Percentiles rank a stretch among this genome's conserved stretches.
These are phyloP conservation scores for Saturnia pavonia DNA, from an alignment of 2,888 invertebrate genomes.

Conservation along the genomic window DNA sequence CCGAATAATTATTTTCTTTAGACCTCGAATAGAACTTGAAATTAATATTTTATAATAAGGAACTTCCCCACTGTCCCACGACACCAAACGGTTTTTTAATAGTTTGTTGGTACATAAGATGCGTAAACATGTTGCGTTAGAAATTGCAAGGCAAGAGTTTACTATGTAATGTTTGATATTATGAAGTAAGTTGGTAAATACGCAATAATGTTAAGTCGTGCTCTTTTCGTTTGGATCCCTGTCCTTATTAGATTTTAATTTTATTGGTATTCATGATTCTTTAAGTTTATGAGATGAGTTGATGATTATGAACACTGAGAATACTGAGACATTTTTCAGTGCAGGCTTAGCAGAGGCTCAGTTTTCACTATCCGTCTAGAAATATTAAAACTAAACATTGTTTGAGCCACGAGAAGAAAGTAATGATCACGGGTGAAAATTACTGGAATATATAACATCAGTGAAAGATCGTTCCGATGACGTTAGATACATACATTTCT, in stretches of 20 bases:
- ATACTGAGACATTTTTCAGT: not conserved
- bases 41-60: too few relatives aligned
- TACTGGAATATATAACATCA: too few relatives aligned
- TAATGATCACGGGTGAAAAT: too few relatives aligned
- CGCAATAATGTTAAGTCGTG: not conserved
- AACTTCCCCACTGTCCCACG: too few relatives aligned
- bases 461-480: too few relatives aligned
- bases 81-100: not conserved
- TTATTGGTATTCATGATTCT: not conserved
- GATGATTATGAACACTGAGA: not conserved
- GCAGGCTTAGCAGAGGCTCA: not conserved
- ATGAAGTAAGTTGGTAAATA: constrained; percentile 3
- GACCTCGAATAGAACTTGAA: too few relatives aligned
- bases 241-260: not conserved
- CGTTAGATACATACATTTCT: too few relatives aligned
- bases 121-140: not conserved
- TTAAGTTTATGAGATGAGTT: not conserved
- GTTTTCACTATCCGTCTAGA: not conserved
- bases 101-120: not conserved
- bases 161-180: constrained; percentile 14
- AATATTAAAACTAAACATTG: too few relatives aligned
- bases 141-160: not conserved
- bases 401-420: too few relatives aligned
- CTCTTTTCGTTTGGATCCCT: not conserved
- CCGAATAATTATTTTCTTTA: too few relatives aligned